Percentiles rank a stretch among this genome's conserved stretches.
Evolutionary conservation across 2,888 invertebrate genomes (phyloP).

Genomic region (Drosophila ustulata): DNA sequence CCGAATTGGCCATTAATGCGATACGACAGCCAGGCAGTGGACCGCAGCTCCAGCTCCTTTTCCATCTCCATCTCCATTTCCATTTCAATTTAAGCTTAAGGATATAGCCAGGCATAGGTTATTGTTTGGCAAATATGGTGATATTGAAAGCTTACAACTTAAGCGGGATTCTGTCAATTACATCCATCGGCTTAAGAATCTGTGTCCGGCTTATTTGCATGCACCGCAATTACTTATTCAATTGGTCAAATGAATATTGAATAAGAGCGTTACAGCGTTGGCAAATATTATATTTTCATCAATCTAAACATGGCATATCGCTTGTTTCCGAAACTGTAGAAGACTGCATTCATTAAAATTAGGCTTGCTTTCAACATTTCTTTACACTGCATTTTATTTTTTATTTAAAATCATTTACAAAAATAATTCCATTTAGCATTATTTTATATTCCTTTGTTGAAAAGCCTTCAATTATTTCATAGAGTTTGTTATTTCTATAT

Average conservation of each 20-base stretch:
- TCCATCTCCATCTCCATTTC: slow-evolving; percentile 1
- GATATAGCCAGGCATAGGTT: background rate
- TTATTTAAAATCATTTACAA: no score
- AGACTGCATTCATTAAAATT: no score
- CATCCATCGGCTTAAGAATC: slow-evolving; percentile 17
- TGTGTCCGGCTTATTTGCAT: slow-evolving; percentile 10
- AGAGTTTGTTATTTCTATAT: no score
- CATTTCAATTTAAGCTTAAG: slow-evolving; percentile 11
- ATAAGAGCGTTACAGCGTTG: no score
- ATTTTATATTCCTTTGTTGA: no score
- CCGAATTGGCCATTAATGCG: slow-evolving; percentile 27
- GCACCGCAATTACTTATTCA: background rate
- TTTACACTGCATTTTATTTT: no score
- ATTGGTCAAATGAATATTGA: background rate
- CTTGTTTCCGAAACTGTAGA: no score
- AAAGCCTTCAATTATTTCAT: no score
- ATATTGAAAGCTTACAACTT: slow-evolving; percentile 31
- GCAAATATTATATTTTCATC: no score
- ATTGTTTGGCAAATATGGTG: slow-evolving; percentile 23
- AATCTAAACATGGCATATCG: no score
- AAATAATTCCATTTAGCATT: no score
- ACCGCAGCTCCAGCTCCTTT: background rate
- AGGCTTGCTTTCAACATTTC: no score
- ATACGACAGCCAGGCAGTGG: slow-evolving; percentile 12
- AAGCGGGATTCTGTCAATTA: slow-evolving; percentile 43